Conservation (phyloP, 2,888 invertebrate genomes). For the Calameuta idolon region DNA sequence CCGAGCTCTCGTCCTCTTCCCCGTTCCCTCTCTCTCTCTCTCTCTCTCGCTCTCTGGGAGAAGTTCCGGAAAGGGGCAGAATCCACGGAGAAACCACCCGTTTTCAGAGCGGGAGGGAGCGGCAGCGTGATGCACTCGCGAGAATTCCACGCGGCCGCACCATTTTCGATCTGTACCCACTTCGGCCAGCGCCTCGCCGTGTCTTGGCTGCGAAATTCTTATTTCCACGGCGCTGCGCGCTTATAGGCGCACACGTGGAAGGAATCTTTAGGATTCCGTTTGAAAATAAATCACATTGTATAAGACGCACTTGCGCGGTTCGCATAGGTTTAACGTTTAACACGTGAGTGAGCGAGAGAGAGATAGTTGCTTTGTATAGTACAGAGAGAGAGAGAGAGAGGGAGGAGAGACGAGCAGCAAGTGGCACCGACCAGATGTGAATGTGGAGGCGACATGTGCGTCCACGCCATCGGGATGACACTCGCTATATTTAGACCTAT, state of each 20-base stretch:
- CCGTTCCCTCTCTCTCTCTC: background rate
- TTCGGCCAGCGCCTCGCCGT: too few relatives aligned
- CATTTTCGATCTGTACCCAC: too few relatives aligned
- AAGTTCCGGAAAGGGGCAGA: too few relatives aligned
- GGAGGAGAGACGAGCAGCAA: background rate
- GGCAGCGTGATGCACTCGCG: too few relatives aligned
- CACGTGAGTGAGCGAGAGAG: constrained; percentile 16
- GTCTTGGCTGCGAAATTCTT: too few relatives aligned
- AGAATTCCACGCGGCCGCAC: too few relatives aligned
- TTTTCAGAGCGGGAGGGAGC: too few relatives aligned
- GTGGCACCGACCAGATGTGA: constrained; percentile 5
- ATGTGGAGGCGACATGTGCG: constrained; percentile 50
- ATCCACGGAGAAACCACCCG: too few relatives aligned
- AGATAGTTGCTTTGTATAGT: constrained; percentile 41
- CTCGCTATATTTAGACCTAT: constrained; percentile 64
- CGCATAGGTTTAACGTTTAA: too few relatives aligned
- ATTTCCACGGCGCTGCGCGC: too few relatives aligned
- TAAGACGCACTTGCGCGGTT: constrained; percentile 26
- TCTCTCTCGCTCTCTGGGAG: too few relatives aligned
- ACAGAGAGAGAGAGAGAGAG: constrained; percentile 33
- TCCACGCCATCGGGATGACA: constrained; percentile 52
- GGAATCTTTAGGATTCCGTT: background rate
- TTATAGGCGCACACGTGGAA: background rate
- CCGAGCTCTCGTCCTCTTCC: background rate
- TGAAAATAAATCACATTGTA: constrained; percentile 52